Evolutionary conservation across 2,113 vertebrate species (phyloP).

Genomic region (Peucedramus taeniatus): DNA sequence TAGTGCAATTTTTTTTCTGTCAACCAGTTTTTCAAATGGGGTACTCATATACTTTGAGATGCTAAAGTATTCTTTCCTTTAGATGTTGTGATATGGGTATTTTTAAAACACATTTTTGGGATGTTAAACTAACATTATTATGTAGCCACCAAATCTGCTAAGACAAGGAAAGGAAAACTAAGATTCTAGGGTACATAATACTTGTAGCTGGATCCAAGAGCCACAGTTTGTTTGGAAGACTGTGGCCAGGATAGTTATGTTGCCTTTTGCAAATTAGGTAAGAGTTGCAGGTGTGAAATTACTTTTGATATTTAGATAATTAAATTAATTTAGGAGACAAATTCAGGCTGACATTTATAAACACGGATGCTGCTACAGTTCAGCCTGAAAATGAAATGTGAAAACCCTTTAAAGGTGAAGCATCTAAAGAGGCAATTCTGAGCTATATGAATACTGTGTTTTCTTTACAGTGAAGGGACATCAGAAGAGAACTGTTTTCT

Average conservation of each 20-base stretch:
- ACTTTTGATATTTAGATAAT: conserved; percentile 43
- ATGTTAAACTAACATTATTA: not conserved
- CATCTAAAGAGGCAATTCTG: not conserved
- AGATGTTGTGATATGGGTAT: not conserved
- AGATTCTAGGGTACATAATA: not conserved
- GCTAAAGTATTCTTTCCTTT: not conserved
- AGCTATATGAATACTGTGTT: not conserved
- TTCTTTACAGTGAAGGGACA: not conserved
- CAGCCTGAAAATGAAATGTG: not conserved
- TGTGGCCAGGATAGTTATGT: not conserved
- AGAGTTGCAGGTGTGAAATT: conserved; percentile 39
- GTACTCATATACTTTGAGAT: not conserved
- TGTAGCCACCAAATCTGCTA: not conserved
- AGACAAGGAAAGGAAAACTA: not conserved
- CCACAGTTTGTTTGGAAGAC: not conserved
- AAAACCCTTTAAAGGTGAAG: not conserved
- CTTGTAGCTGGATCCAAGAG: not conserved
- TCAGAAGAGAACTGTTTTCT: not conserved
- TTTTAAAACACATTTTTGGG: not conserved
- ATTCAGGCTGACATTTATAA: conserved; percentile 8
- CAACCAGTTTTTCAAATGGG: not conserved
- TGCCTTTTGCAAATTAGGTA: not conserved
- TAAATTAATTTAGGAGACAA: conserved; percentile 39
- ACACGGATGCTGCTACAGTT: not conserved
- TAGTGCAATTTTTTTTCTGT: not conserved